Evolutionary conservation across 2,113 vertebrate species (phyloP).

Genomic region (Poeciliopsis retropinna): DNA sequence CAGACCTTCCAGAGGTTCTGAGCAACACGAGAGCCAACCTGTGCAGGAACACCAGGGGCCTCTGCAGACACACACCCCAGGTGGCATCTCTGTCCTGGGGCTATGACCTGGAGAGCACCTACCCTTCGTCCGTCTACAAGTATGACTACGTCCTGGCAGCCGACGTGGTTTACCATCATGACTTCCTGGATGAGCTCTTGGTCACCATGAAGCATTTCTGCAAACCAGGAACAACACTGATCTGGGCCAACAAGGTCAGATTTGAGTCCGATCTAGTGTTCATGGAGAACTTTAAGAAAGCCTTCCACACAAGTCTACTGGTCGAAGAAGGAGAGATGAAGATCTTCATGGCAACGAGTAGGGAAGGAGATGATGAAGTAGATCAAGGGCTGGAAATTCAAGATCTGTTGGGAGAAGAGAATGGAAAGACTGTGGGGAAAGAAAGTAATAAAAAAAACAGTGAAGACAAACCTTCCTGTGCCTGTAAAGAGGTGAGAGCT

Average conservation of each 20-base stretch:
- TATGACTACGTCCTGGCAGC: conserved; percentile 91
- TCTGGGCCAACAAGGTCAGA: conserved; percentile 94
- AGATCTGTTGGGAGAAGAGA: background rate
- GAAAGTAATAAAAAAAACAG: background rate
- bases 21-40: conserved; percentile 87
- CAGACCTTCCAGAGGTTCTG: conserved; percentile 86
- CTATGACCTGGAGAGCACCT: conserved; percentile 75
- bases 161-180: conserved; percentile 90
- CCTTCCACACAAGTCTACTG: conserved; percentile 83
- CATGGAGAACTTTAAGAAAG: conserved; percentile 78
- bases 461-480: background rate
- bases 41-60: conserved; percentile 82
- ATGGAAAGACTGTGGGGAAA: background rate
- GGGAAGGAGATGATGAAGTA: conserved; percentile 16
- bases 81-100: conserved; percentile 87
- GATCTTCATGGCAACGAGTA: conserved; percentile 83
- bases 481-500: background rate
- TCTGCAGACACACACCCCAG: conserved; percentile 80
- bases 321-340: conserved; percentile 85
- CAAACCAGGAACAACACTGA: conserved; percentile 84
- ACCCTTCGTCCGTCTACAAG: conserved; percentile 76
- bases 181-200: conserved; percentile 84
- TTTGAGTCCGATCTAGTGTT: conserved; percentile 86
- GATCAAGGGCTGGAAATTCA: background rate
- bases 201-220: conserved; percentile 89